phyloP scores from a whole-genome alignment of 2,113 vertebrate genomes.

The Mirza zaza region DNA sequence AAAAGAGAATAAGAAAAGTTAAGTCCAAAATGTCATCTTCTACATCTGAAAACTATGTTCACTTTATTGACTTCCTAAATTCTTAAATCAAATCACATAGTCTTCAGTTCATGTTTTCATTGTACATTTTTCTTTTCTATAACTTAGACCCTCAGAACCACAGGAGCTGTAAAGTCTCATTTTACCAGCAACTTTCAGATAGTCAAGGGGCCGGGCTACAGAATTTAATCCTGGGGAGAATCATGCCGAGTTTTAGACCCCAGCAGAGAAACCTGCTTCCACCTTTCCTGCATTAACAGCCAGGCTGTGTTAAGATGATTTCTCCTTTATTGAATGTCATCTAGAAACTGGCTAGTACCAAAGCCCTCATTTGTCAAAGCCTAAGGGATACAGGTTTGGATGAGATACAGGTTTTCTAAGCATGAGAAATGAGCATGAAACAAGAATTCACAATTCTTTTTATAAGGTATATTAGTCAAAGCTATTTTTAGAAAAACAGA shows the following conservation, averaged over 20 bases:
- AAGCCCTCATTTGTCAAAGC: background rate
- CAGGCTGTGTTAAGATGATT: background rate
- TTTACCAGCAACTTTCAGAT: background rate
- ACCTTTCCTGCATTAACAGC: background rate
- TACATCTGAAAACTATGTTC: background rate
- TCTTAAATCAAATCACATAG: background rate
- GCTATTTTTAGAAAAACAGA: background rate
- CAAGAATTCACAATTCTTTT: background rate
- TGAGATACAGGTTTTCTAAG: background rate
- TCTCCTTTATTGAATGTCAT: background rate
- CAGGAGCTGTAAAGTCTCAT: background rate
- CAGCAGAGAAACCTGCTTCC: background rate
- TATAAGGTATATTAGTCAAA: background rate
- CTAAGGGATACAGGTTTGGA: background rate
- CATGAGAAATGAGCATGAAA: background rate
- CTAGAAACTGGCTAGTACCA: background rate
- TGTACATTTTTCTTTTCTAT: background rate
- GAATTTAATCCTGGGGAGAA: background rate
- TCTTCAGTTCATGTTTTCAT: background rate
- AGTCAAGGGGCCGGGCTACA: background rate
- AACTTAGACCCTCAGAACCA: background rate
- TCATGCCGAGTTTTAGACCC: background rate
- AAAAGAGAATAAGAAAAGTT: background rate
- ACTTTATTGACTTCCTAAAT: slow-evolving; percentile 45
- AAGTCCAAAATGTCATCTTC: background rate